These are phyloP conservation scores for Pygoscelis adeliae DNA, from an alignment of 2,113 vertebrate species.

Conservation along the genomic window DNA sequence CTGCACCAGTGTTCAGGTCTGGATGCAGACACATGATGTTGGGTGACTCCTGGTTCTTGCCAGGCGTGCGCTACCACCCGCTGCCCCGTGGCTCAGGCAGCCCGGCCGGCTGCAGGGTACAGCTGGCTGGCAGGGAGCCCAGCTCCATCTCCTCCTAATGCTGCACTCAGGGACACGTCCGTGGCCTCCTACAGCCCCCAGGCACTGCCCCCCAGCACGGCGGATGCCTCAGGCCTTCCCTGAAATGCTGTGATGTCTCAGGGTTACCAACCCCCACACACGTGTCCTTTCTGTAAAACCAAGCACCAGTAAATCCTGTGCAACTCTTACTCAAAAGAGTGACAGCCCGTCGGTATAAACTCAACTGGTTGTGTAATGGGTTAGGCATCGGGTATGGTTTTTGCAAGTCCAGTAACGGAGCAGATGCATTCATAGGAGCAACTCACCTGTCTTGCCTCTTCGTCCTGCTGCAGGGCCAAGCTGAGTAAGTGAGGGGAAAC, in stretches of 20 bases:
- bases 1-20: fast-evolving
- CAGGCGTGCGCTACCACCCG: fast-evolving
- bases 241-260: background rate
- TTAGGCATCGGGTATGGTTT: background rate
- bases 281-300: background rate
- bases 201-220: fast-evolving
- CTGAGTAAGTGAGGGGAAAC: background rate
- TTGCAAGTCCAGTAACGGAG: background rate
- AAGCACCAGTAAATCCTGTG: background rate
- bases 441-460: background rate
- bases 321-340: fast-evolving
- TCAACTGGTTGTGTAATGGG: fast-evolving
- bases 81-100: fast-evolving
- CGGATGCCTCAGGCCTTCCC: background rate
- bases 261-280: background rate
- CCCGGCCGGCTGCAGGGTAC: background rate
- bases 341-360: background rate
- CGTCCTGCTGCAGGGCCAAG: background rate
- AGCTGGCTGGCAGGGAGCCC: background rate
- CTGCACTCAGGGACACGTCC: fast-evolving
- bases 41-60: background rate
- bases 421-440: fast-evolving
- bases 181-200: background rate
- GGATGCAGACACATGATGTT: fast-evolving
- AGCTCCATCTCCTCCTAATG: fast-evolving